Conservation (phyloP, 2,888 invertebrate species). For the Linyphia triangularis region DNA sequence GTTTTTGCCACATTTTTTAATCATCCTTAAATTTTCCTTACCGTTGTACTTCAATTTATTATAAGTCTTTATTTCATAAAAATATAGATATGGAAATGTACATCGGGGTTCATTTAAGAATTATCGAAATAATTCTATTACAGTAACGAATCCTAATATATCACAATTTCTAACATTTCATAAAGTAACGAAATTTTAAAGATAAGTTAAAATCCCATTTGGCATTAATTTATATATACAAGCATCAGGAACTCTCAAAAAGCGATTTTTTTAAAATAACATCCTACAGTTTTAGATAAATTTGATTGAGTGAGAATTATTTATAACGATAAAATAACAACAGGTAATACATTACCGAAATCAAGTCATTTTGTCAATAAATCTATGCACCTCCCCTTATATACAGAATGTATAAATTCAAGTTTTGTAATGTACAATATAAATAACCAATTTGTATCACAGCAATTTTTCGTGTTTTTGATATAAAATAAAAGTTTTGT, state of each 20-base stretch:
- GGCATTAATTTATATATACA: conserved; percentile 7
- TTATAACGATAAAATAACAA: neutral
- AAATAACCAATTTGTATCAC: conserved; percentile 64
- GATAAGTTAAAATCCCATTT: conserved; percentile 1
- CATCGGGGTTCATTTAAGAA: neutral
- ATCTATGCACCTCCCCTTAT: conserved; percentile 37
- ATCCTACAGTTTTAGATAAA: neutral
- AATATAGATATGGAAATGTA: conserved; percentile 28
- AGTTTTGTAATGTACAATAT: conserved; percentile 47
- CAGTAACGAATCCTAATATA: neutral
- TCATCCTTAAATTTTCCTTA: too few relatives aligned
- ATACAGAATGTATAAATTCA: conserved; percentile 58
- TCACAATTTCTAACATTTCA: conserved; percentile 9
- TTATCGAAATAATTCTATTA: neutral
- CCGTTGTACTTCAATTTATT: neutral
- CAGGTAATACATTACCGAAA: neutral
- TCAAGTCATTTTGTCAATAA: neutral
- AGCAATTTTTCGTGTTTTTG: conserved; percentile 52
- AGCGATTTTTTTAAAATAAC: neutral
- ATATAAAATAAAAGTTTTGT: conserved; percentile 43
- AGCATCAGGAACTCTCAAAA: conserved; percentile 2
- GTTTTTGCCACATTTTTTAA: too few relatives aligned
- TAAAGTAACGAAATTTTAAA: neutral
- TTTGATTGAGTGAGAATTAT: neutral
- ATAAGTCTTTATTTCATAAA: conserved; percentile 1